Evolutionary conservation across 2,113 vertebrate genomes (phyloP), one percentile per base, ranked within the genome.

Genomic region (Callopanchax toddi): DNA sequence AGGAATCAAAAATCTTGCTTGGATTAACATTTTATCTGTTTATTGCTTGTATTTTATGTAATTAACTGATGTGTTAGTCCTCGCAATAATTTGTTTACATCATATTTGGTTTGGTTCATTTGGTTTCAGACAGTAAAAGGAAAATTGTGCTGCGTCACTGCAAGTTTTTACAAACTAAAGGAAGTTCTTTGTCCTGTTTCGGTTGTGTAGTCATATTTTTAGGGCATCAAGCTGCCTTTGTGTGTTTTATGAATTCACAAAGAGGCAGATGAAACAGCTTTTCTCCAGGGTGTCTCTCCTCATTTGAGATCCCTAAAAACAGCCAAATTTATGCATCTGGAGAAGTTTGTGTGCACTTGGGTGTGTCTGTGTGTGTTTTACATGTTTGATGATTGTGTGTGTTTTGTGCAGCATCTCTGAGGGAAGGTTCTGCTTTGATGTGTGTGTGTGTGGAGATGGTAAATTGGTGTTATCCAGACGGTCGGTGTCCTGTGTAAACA

Each of bases 391-490:
- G n/a, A n/a, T n/a, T 56, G 25, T 62, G 40, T 32, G 29, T 48
- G 23, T 44, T 59, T 20, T 25, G 61, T 57, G 60, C 62, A 16
- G 62, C 34, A 5, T 74, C 58, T 81, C 77, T 3, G 32, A 36
- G 53, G 53, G 51, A 18, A 48, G 39, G 17, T 49, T 48, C 6
- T 37, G 58, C n/a, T 85, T 78, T 76, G 55, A 82, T 73, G 67
- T 78, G 67, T 78, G 75, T 52, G 49, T 49, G 58, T 66, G 71
- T 57, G 50, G 15, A 20, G 67, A 64, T 78, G 72, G 55, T 43
- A 65, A 65, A 50, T 63, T 46, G 51, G 60, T 74, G 70, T 67
- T 43, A 68, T 64, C 57, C 44, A 82, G 73, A 72, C 57, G 62
- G 68, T 23, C 20, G 32, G 60, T 17, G 37, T 29, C 56, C 48